Evolutionary conservation across 2,113 vertebrate genomes (phyloP), one percentile per base, ranked within the genome.

Genomic region (Heliornis fulica): DNA sequence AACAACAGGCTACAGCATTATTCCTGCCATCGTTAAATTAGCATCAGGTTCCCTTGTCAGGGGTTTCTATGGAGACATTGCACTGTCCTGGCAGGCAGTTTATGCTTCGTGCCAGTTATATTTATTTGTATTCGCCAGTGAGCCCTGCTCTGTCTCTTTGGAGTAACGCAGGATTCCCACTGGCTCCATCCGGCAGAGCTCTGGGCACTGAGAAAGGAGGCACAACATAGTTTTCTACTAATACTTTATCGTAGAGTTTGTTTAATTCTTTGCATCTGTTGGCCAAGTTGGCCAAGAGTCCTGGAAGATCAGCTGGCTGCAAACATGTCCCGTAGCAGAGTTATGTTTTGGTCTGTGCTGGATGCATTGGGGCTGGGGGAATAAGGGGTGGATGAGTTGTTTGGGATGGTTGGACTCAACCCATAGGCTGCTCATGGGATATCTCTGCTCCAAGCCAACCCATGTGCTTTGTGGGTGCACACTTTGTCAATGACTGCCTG

Each of bases 1-100:
- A 28, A 2, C 32, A 10, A 5, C 43, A 63, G 75, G 84, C 57
- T 29, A 34, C 75, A 57, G 83, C 26, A 23, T 7, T 17, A 40
- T 83, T 79, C 54, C 13, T 57, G 78, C 31, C 9, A 1, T 32
- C 0, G 0, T 22, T 38, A 17, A 15, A 56, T 28, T 68, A 91
- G 92, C 86, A 1, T 28, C 91, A 64, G 96, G 16, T 34, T 59
- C 91, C 43, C 65, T 59, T 94, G 82, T 57, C 86, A 29, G 89
- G 90, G 85, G 84, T 97, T 97, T 15, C 97, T 91, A 94, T 95
- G 93, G 97, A 79, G 96, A 97, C 96, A 0, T 70, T 46, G 86
- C 74, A 46, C 92, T 97, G 97, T 94, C 94, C 97, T 96, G 92
- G 94, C 94, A 83, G 86, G 75, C 93, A 34, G 83, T 63, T 72